Evolutionary conservation across 2,113 vertebrate species (phyloP).

Genomic region (Melanotaenia duboulayi): DNA sequence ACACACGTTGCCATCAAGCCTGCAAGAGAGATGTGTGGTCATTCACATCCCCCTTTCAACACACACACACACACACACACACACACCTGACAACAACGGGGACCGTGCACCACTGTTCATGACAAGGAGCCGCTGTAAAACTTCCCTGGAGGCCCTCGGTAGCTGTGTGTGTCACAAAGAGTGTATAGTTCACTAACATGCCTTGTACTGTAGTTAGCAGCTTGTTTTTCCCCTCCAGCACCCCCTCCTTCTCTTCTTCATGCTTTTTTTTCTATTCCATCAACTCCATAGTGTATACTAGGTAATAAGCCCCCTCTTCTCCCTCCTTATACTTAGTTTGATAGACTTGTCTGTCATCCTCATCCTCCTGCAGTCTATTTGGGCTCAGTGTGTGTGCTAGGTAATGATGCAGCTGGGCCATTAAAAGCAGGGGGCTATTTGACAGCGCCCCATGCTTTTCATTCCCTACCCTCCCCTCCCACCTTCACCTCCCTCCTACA

Average conservation of each 20-base stretch:
- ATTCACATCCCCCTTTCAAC: conserved; percentile 38
- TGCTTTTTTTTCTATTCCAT: conserved; percentile 52
- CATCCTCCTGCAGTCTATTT: conserved; percentile 66
- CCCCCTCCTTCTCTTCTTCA: conserved; percentile 12
- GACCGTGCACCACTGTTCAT: conserved; percentile 45
- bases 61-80: conserved; percentile 8
- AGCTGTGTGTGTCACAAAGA: conserved; percentile 23
- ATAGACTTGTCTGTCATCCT: conserved; percentile 74
- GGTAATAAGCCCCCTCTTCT: conserved; percentile 51
- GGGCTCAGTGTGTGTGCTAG: conserved; percentile 75
- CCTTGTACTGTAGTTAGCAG: conserved; percentile 53
- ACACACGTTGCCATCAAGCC: conserved; percentile 27
- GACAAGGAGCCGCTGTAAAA: conserved; percentile 41
- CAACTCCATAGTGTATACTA: conserved; percentile 55
- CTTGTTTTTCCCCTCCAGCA: conserved; percentile 27
- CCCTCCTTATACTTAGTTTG: conserved; percentile 63
- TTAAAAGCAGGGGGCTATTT: conserved; percentile 76
- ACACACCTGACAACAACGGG: conserved; percentile 48
- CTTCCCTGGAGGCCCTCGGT: conserved; percentile 35
- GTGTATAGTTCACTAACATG: conserved; percentile 43
- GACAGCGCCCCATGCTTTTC: conserved; percentile 73
- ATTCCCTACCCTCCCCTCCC: conserved; percentile 42
- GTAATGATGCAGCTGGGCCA: conserved; percentile 70
- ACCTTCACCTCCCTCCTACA: conserved; percentile 10
- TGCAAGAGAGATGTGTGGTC: conserved; percentile 32